Conservation (phyloP, 2,113 vertebrate genomes). For the Brachyhypopomus occidentalis region DNA sequence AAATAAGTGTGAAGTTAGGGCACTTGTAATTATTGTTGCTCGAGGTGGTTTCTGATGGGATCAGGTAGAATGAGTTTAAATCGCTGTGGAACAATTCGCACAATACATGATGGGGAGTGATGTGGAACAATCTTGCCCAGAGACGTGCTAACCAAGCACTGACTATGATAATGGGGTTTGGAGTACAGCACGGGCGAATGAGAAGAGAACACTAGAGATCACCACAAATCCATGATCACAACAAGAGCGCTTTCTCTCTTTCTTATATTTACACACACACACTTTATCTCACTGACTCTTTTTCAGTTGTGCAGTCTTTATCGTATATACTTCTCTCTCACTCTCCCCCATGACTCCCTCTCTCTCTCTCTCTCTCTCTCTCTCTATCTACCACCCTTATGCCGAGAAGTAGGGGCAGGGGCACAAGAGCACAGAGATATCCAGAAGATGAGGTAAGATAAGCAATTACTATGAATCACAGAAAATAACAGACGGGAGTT, state of each 20-base stretch:
- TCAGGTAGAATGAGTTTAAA: neutral
- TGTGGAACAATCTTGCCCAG: no score
- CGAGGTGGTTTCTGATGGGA: constrained; percentile 20
- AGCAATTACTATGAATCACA: constrained; percentile 12
- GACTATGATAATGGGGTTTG: no score
- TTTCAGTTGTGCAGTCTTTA: no score
- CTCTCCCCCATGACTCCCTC: neutral
- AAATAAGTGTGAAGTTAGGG: neutral
- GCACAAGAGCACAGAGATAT: constrained; percentile 1
- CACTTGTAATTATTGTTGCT: constrained; percentile 17
- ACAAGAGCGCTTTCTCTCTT: neutral
- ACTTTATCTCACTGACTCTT: neutral
- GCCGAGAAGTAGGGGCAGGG: neutral
- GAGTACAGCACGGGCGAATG: neutral
- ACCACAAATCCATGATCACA: neutral
- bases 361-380: neutral
- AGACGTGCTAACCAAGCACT: no score
- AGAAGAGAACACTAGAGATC: neutral
- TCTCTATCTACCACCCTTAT: neutral
- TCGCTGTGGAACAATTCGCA: neutral
- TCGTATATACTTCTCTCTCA: neutral
- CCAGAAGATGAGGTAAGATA: neutral
- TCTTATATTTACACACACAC: neutral
- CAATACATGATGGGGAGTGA: neutral
- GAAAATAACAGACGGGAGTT: neutral